phyloP scores from a whole-genome alignment of 2,888 invertebrate genomes.

The Sipha maydis region DNA sequence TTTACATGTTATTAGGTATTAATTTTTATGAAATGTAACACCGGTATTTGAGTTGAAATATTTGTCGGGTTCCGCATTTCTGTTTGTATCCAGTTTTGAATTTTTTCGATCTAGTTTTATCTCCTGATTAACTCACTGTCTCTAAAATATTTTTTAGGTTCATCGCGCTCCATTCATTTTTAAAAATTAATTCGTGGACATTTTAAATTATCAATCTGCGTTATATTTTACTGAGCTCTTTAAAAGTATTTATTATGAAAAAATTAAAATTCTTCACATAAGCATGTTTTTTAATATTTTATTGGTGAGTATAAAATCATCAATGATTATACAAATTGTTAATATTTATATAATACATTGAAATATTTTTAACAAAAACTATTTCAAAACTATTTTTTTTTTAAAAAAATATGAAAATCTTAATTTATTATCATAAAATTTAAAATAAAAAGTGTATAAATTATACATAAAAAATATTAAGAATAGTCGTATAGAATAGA shows the following conservation, averaged over 20 bases:
- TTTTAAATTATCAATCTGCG: neutral
- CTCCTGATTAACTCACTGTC: too few relatives aligned
- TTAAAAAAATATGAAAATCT: neutral
- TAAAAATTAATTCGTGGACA: neutral
- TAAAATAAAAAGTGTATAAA: neutral
- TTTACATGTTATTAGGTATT: too few relatives aligned
- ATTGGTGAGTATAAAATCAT: neutral
- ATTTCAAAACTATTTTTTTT: neutral
- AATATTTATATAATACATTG: neutral
- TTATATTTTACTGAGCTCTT: neutral
- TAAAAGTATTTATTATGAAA: neutral
- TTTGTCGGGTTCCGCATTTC: too few relatives aligned
- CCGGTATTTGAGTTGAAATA: too few relatives aligned
- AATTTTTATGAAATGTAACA: too few relatives aligned
- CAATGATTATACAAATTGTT: neutral
- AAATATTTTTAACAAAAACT: neutral
- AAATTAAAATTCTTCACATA: neutral
- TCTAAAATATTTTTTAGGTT: too few relatives aligned
- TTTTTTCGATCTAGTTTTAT: too few relatives aligned
- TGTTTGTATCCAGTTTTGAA: too few relatives aligned
- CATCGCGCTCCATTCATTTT: neutral
- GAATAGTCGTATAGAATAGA: neutral
- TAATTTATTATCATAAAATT: neutral
- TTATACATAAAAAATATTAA: neutral
- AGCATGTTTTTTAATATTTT: neutral